These are phyloP conservation scores for Mus musculus DNA, from an alignment of 2,113 vertebrate species.

Conservation along the genomic window DNA sequence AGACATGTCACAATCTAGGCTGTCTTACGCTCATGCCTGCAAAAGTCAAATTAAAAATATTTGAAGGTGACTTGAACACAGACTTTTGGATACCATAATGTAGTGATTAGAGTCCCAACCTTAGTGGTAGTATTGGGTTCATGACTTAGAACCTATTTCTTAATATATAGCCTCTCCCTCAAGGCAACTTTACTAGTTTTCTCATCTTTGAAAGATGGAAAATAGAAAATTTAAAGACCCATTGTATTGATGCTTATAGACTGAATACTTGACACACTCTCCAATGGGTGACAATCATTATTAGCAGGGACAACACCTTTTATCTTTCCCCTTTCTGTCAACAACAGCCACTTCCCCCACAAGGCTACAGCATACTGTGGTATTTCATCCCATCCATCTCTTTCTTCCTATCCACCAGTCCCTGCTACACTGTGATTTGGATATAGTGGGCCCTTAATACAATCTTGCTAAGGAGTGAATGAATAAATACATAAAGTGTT, in stretches of 20 bases:
- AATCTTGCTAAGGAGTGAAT: slow-evolving; percentile 57
- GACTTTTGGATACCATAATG: background rate
- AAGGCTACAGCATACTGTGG: background rate
- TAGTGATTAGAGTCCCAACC: background rate
- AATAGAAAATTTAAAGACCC: background rate
- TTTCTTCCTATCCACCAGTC: background rate
- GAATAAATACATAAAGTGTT: slow-evolving; percentile 69
- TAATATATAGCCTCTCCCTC: background rate
- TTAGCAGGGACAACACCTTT: background rate
- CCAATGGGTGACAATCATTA: background rate
- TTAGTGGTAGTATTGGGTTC: background rate
- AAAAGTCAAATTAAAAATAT: background rate
- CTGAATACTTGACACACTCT: background rate
- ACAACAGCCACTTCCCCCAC: background rate
- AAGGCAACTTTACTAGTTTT: background rate
- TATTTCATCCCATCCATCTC: background rate
- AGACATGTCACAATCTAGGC: background rate
- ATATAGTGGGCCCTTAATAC: slow-evolving; percentile 61
- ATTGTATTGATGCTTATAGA: background rate
- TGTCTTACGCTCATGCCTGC: slow-evolving; percentile 48
- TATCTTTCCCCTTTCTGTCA: background rate
- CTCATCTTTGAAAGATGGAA: background rate
- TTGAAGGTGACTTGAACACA: slow-evolving; percentile 22
- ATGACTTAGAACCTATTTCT: background rate
- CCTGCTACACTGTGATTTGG: background rate